phyloP scores from a whole-genome alignment of 2,888 invertebrate genomes.

The Mythimna pallens region DNA sequence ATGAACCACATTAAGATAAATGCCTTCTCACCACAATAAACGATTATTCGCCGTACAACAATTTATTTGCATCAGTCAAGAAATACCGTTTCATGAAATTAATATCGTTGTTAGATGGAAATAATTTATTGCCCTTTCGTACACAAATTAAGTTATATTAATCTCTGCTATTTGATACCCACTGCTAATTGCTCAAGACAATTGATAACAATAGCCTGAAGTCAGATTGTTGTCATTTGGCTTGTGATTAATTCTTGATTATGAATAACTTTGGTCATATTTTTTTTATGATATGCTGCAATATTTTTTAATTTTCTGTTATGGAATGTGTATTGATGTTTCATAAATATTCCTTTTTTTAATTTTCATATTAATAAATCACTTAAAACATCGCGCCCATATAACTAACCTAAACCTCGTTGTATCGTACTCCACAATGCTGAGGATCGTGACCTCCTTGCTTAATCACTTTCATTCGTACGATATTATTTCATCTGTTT shows the following conservation, averaged over 20 bases:
- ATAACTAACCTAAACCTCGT: too few species aligned
- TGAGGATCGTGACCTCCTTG: too few species aligned
- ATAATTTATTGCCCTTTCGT: slow-evolving; percentile 56
- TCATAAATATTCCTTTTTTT: too few species aligned
- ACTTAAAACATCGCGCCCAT: too few species aligned
- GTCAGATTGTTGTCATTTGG: slow-evolving; percentile 26
- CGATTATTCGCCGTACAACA: slow-evolving; percentile 11
- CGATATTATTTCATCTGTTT: too few species aligned
- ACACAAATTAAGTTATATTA: slow-evolving; percentile 57
- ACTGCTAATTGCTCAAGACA: slow-evolving; percentile 46
- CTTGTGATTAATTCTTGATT: slow-evolving; percentile 17
- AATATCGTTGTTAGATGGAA: slow-evolving; percentile 34
- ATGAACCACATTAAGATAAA: slow-evolving; percentile 14
- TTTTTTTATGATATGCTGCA: background rate
- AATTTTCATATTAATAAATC: too few species aligned
- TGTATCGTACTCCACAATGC: too few species aligned
- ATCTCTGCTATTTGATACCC: slow-evolving; percentile 51
- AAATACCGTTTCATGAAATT: slow-evolving; percentile 45
- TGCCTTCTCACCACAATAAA: slow-evolving; percentile 2
- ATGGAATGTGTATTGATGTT: background rate
- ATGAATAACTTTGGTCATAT: background rate
- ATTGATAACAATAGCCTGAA: slow-evolving; percentile 58
- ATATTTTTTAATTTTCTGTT: background rate
- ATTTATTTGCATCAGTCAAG: slow-evolving; percentile 46
- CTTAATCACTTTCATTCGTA: too few species aligned